Base-by-base conservation (phyloP, 2,797 vertebrate species). In the Tenualosa thibaudeaui region DNA sequence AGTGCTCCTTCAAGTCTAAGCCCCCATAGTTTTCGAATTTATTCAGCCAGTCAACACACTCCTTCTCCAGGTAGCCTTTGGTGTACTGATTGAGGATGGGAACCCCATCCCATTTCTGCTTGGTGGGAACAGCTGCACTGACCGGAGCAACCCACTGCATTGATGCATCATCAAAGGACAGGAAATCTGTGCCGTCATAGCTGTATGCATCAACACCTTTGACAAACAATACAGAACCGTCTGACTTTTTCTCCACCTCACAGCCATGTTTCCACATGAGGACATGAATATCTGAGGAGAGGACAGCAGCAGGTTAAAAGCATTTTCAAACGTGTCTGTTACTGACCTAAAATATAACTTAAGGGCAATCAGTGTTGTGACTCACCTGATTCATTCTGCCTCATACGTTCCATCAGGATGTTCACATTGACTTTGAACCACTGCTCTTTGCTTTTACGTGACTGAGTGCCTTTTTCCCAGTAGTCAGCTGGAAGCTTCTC, bases 231-330 rank as follows among this genome's bases (percentile, higher is more conserved):
- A 90, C 0, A 0, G 0, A 0, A 0, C 85, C 85, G 0, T 89
- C 2, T 0, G 2, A 0, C 0, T 12, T 2, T 1, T 0, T 9
- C 0, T 88, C 0, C 0, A 17, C 86, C 13, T 49, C 46, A 78
- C 94, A 95, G 75, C 95, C 94, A 6, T 93, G 92, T 86, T 46
- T 88, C 94, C 94, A 93, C 90, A 95, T 94, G 0, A 96, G 94
- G 6, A 93, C 15, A 3, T 94, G 94, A 24, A 90, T 37, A 54
- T 87, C 90, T 90, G 82, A 60, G 31, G 78, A 19, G 49, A 75
- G 62, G 22, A 82, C 10, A 40, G 46, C 0, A 1, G 19, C 89
- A 91, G 81, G 6, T 60, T 13, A 78, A 1, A 17, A 58, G 19
- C 56, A 58, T n/a, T 58, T 22, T 22, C 19, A n/a, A 6, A 22